phyloP scores from a whole-genome alignment of 2,888 invertebrate species.

The Melieria crassipennis region DNA sequence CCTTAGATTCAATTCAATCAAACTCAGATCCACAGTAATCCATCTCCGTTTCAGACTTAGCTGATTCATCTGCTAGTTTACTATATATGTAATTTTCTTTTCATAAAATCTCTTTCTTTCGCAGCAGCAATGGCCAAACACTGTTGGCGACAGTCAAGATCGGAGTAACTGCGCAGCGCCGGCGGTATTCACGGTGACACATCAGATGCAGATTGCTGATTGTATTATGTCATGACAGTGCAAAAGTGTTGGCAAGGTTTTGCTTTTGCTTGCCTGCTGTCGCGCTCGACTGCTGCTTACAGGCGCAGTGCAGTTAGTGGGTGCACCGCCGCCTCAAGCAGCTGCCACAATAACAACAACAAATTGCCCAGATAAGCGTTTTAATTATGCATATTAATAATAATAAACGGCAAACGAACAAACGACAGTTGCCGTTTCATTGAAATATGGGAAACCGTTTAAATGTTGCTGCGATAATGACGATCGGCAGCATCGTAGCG shows the following conservation, averaged over 20 bases:
- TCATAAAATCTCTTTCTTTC: too few relatives aligned
- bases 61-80: too few relatives aligned
- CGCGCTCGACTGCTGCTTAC: conserved; percentile 8
- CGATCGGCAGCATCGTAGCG: too few relatives aligned
- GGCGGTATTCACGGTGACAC: background rate
- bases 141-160: background rate
- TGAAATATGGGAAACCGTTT: background rate
- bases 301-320: too few relatives aligned
- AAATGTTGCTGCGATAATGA: background rate
- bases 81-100: too few relatives aligned
- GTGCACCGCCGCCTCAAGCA: background rate
- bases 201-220: background rate
- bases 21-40: too few relatives aligned
- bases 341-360: conserved; percentile 12
- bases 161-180: background rate
- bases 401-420: conserved; percentile 45
- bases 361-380: conserved; percentile 55
- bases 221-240: background rate
- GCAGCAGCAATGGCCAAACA: background rate
- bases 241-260: background rate
- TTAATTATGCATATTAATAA: conserved; percentile 59
- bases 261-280: background rate
- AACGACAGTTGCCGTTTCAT: background rate
- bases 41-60: too few relatives aligned
- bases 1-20: too few relatives aligned